phyloP scores from a whole-genome alignment of 2,888 invertebrate species.

The Latrodectus elegans region DNA sequence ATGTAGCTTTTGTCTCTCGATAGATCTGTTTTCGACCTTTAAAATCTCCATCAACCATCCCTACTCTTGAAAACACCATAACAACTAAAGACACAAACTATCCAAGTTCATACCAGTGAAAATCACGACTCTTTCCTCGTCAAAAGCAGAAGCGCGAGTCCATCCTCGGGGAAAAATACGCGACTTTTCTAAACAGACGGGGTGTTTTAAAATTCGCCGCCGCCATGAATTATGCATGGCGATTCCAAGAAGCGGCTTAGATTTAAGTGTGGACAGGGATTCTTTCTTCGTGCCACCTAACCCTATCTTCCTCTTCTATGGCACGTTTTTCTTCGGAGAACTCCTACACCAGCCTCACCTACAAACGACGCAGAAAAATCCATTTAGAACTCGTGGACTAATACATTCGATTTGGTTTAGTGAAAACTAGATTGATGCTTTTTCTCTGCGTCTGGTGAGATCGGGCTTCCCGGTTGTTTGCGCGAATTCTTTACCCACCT shows the following conservation, averaged over 20 bases:
- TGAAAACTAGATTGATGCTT: neutral
- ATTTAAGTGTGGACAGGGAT: constrained; percentile 42
- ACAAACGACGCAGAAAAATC: neutral
- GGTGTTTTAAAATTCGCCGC: constrained; percentile 49
- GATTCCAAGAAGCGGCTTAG: constrained; percentile 26
- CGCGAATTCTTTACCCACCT: too few species aligned
- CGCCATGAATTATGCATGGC: constrained; percentile 50
- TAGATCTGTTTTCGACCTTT: too few species aligned
- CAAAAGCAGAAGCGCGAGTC: neutral
- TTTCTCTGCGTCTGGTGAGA: neutral
- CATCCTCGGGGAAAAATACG: constrained; percentile 21
- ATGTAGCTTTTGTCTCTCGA: too few species aligned
- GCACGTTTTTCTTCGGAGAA: constrained; percentile 13
- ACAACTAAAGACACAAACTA: too few species aligned
- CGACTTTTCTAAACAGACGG: constrained; percentile 24
- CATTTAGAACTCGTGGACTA: neutral
- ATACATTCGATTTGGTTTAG: neutral
- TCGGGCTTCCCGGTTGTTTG: too few species aligned
- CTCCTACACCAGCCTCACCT: neutral
- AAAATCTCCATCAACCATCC: too few species aligned
- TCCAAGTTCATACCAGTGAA: neutral
- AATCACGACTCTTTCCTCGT: constrained; percentile 11
- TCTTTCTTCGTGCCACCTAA: constrained; percentile 11
- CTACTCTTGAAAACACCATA: too few species aligned
- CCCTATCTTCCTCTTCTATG: neutral